Evolutionary conservation across 2,113 vertebrate genomes (phyloP).

Genomic region (Cheilinus undulatus): DNA sequence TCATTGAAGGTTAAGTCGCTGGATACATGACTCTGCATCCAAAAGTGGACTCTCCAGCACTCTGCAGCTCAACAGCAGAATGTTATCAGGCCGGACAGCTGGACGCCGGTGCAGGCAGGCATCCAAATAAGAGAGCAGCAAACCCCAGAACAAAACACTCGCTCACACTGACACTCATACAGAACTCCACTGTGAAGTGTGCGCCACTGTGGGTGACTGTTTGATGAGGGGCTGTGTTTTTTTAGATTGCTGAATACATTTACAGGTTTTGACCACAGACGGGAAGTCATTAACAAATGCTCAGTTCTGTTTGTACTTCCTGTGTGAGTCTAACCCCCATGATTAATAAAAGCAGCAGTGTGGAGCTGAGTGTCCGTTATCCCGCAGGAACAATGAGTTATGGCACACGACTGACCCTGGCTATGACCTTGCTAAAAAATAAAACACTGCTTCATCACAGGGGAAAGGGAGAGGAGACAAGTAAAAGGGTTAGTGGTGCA

Average conservation of each 20-base stretch:
- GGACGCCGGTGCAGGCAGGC: slow-evolving; percentile 29
- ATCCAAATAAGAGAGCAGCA: slow-evolving; percentile 46
- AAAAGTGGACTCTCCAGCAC: slow-evolving; percentile 6
- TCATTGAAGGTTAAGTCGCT: neutral
- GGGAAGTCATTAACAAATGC: neutral
- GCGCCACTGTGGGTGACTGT: neutral
- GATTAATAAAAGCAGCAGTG: slow-evolving; percentile 15
- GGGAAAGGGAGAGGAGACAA: neutral
- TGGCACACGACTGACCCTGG: neutral
- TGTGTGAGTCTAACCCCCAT: neutral
- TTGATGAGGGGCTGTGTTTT: neutral
- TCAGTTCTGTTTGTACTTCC: neutral
- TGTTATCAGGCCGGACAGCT: slow-evolving; percentile 59
- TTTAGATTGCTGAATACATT: neutral
- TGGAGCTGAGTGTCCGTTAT: slow-evolving; percentile 1
- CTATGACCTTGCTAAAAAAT: slow-evolving; percentile 29
- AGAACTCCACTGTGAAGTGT: neutral
- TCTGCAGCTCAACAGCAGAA: slow-evolving; percentile 9
- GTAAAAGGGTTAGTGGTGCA: neutral
- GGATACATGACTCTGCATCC: slow-evolving; percentile 20
- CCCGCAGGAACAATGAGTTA: slow-evolving; percentile 37
- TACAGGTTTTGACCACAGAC: neutral
- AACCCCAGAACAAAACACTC: slow-evolving; percentile 42
- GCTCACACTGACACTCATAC: slow-evolving; percentile 37
- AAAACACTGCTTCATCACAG: neutral